Base-by-base conservation (phyloP, 2,797 vertebrate genomes). In the Phoebastria nigripes region DNA sequence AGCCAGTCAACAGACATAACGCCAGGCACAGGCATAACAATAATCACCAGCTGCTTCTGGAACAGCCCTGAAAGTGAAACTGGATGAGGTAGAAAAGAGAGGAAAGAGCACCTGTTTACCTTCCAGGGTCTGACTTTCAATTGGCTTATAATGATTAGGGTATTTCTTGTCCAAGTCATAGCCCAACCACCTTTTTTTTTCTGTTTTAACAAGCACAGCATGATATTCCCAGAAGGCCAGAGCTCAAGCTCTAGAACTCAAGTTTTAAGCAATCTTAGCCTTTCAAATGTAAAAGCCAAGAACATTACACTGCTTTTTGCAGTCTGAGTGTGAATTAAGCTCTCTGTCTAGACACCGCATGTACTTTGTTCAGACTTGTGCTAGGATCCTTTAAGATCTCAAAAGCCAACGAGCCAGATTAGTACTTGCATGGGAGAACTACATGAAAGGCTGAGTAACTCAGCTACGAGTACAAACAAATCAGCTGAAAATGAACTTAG, bases 311-410 rank as follows among this genome's bases (percentile, higher is more conserved):
- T 56, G 44, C 19, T 80, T 86, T 90, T 86, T 91, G 29, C 49
- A 88, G 55, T 71, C 63, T 42, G 51, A 91, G 79, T 85, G 47
- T 0, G 28, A 95, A 93, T 90, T 86, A 91, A 93, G 72, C 67
- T 90, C 62, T 87, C 87, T 78, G 72, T 92, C 91, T 89, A 92
- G 91, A 95, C 69, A 59, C n/a, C 1, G 2, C 82, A 71, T 22
- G 58, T 87, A 83, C 56, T 95, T 86, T 90, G 58, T 78, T 91
- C 71, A 42, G 82, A 39, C 82, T 91, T 88, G 54, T 65, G n/a
- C 61, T 95, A 39, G 79, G 52, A 95, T 90, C 41, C 76, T 90
- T 81, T 78, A 91, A 91, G 92, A 91, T 88, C 77, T 93, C 85
- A 71, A 82, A 86, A 94, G 39, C 54, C 42, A 86, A 55, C 0